Evolutionary conservation across 2,888 invertebrate genomes (phyloP).

Genomic region (Mesopsocus fuscifrons): DNA sequence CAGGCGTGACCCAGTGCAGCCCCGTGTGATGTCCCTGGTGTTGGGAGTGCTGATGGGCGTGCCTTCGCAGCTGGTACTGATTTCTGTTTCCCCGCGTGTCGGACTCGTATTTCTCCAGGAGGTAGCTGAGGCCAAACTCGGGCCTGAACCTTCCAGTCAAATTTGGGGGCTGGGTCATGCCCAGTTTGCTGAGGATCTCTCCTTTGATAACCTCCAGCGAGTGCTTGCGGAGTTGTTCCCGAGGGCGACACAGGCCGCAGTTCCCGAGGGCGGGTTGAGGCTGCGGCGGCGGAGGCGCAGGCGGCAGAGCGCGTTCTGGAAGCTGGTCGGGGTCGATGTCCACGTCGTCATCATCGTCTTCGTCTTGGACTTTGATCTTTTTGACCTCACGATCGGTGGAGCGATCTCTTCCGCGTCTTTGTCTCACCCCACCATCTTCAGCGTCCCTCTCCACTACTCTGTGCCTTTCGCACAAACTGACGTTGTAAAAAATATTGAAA

Average conservation of each 20-base stretch:
- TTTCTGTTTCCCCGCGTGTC: constrained; percentile 12
- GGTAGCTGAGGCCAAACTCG: background rate
- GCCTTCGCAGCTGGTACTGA: constrained; percentile 14
- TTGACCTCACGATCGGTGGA: background rate
- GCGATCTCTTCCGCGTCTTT: background rate
- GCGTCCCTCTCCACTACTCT: constrained; percentile 1
- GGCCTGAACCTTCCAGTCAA: constrained; percentile 36
- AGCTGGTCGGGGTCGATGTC: background rate
- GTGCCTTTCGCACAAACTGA: constrained; percentile 1
- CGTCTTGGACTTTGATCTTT: background rate
- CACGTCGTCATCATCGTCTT: constrained; percentile 1
- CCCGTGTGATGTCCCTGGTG: constrained; percentile 9
- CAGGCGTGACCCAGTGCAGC: constrained; percentile 13
- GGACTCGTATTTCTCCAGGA: constrained; percentile 23
- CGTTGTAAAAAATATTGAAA: constrained; percentile 5
- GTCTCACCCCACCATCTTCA: background rate
- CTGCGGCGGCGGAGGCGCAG: too few species aligned
- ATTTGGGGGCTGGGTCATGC: constrained; percentile 36
- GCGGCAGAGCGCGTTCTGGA: background rate
- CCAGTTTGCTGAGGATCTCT: constrained; percentile 37
- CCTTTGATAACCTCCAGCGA: constrained; percentile 37
- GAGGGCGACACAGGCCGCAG: constrained; percentile 33
- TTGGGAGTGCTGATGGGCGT: constrained; percentile 5
- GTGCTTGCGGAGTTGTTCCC: constrained; percentile 34
- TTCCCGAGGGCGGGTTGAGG: constrained; percentile 20